A percentile compares a stretch with the other conserved stretches of the same genome.
Conservation (phyloP, 92 coral and sea anemone genomes). For the Bergia puertoricense region DNA sequence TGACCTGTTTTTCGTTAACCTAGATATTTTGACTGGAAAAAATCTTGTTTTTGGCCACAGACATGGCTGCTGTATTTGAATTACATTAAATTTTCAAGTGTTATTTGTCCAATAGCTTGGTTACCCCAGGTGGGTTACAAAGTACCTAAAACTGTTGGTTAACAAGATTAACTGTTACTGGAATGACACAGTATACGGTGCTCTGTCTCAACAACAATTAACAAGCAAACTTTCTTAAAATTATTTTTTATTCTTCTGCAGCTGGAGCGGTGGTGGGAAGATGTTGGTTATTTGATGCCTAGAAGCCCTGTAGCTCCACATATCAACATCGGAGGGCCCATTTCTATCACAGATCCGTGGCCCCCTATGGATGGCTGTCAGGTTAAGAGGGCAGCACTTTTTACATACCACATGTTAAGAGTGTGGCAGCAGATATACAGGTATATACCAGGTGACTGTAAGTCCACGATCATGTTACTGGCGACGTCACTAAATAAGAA, state of each 20-base stretch:
- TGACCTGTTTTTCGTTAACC: no score
- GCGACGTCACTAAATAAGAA: no score
- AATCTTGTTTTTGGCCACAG: no score
- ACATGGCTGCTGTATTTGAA: no score
- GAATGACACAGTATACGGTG: not conserved
- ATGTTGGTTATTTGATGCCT: constrained; percentile 71
- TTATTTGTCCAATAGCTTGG: no score
- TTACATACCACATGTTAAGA: constrained; percentile 56
- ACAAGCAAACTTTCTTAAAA: not conserved
- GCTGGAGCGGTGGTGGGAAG: constrained; percentile 96
- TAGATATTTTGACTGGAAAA: no score
- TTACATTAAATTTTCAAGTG: no score
- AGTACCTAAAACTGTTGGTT: no score
- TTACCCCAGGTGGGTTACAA: no score
- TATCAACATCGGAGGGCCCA: constrained; percentile 80
- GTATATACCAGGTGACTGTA: constrained; percentile 27
- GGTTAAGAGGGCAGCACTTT: constrained; percentile 73
- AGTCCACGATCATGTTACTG: no score
- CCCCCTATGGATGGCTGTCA: constrained; percentile 80
- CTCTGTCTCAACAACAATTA: not conserved
- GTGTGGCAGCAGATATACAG: constrained; percentile 77
- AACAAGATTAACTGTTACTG: no score
- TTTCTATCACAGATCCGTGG: constrained; percentile 67
- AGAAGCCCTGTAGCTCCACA: constrained; percentile 82
- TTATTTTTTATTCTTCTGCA: constrained; percentile 11